Evolutionary conservation across 2,113 vertebrate species (phyloP).

Genomic region (Odontophorus gujanensis): DNA sequence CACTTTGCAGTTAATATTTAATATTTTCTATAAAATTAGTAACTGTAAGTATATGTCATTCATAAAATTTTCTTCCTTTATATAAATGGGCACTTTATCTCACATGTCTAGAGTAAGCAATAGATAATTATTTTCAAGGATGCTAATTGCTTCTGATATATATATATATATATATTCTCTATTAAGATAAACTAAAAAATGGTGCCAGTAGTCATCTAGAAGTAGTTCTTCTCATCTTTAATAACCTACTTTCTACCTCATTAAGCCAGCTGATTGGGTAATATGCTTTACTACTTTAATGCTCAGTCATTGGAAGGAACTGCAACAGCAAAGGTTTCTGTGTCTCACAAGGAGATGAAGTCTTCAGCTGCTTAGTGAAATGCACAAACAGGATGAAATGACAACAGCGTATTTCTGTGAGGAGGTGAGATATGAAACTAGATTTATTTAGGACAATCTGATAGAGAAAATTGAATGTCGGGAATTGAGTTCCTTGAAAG

Average conservation of each 20-base stretch:
- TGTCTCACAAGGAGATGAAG: neutral
- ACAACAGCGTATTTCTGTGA: conserved; percentile 10
- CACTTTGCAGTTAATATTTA: neutral
- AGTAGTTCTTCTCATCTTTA: conserved; percentile 52
- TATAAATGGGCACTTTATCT: neutral
- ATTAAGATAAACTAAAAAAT: conserved; percentile 49
- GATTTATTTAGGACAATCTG: conserved; percentile 71
- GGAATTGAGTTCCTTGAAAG: conserved; percentile 60
- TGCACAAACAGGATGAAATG: neutral
- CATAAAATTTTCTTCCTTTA: neutral
- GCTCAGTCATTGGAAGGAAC: neutral
- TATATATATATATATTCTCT: neutral
- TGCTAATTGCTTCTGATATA: neutral
- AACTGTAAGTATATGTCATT: neutral
- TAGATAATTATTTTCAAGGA: conserved; percentile 17
- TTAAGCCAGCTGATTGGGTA: conserved; percentile 63
- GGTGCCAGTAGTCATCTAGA: conserved; percentile 48
- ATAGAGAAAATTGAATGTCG: conserved; percentile 71
- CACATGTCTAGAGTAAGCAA: neutral
- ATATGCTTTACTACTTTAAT: conserved; percentile 57
- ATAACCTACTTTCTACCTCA: conserved; percentile 57
- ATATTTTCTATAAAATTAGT: neutral
- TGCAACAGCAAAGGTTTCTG: neutral
- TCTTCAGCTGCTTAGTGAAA: conserved; percentile 46
- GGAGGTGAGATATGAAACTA: conserved; percentile 42